Base-by-base conservation (phyloP, 2,113 vertebrate species). In the Syrmaticus mikado region DNA sequence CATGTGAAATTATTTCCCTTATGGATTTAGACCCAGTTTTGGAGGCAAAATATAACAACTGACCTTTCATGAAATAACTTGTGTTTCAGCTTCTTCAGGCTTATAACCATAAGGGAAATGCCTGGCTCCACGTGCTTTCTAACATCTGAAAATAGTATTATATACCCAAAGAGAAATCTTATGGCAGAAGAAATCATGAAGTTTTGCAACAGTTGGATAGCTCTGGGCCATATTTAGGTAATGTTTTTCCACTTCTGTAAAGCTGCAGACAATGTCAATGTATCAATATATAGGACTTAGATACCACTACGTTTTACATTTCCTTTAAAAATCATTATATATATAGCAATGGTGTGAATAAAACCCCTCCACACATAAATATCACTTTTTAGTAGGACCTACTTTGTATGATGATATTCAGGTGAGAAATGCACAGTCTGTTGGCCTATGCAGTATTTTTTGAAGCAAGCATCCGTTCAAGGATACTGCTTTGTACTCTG, bases 1-100 rank as follows among this genome's bases (percentile, higher is more conserved):
- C 5, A 19, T 78, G 57, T 79, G 82, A 86, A 94, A 72, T 91
- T 83, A 90, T 88, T 92, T 81, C 89, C 67, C 73, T 65, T 79
- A 82, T 32, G 67, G 40, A 50, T 74, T 93, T 85, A 81, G 85
- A 79, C 65, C 61, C 78, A 62, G 46, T 94, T 93, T 87, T 83
- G 57, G 55, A 95, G 46, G n/a, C 38, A 66, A 79, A 94, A 64
- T 74, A 76, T 43, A 62, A 86, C 74, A 86, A 92, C 34, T 87
- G 75, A 91, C 90, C 89, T 96, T 87, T 93, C 73, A 78, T 79
- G 41, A 94, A 86, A 73, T 91, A 77, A 62, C 19, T 3, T 14
- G 9, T 85, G 50, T 95, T 93, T 94, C 81, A 94, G 85, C 74
- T 77, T 89, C 68, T 94, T 74, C 82, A 46, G 61, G 15, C 27